These are phyloP conservation scores for Sphaerodactylus townsendi DNA, from an alignment of 2,113 vertebrate species.

Conservation along the genomic window DNA sequence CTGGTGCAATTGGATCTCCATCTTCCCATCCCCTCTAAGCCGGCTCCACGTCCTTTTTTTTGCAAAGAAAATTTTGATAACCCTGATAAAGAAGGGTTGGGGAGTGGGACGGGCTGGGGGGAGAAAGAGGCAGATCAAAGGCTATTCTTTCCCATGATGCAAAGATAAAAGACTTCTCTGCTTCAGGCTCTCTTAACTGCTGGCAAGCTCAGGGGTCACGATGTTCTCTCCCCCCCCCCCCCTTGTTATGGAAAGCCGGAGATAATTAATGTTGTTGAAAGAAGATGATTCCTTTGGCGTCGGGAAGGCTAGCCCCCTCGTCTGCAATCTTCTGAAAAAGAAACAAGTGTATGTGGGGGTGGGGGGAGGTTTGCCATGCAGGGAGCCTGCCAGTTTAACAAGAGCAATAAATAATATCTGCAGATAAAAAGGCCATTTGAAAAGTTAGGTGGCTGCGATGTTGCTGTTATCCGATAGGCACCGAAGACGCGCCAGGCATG, in stretches of 20 bases:
- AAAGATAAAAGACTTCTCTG: slow-evolving; percentile 79
- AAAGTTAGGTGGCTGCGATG: slow-evolving; percentile 2
- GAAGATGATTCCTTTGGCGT: slow-evolving; percentile 79
- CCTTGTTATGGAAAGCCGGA: slow-evolving; percentile 79
- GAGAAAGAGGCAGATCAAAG: slow-evolving; percentile 66
- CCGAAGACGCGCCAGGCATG: neutral
- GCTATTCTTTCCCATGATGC: slow-evolving; percentile 65
- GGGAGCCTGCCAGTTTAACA: slow-evolving; percentile 66
- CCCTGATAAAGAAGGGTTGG: neutral
- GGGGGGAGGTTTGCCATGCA: slow-evolving; percentile 51
- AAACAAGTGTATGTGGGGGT: slow-evolving; percentile 43
- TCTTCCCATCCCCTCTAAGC: neutral
- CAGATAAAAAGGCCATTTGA: slow-evolving; percentile 54
- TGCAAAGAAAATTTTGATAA: neutral
- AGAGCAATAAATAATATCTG: slow-evolving; percentile 73
- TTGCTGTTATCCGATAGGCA: slow-evolving; percentile 18
- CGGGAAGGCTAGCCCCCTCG: slow-evolving; percentile 77
- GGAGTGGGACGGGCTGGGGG: too few relatives aligned
- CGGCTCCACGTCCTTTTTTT: neutral
- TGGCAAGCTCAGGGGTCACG: slow-evolving; percentile 80
- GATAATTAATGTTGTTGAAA: slow-evolving; percentile 88
- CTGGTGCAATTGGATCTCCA: neutral
- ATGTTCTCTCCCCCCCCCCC: slow-evolving; percentile 40
- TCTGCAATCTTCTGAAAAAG: slow-evolving; percentile 80
- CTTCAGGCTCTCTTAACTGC: slow-evolving; percentile 69